Evolutionary conservation across 2,888 invertebrate genomes (phyloP), one percentile per base, ranked within the genome.

Genomic region (Matsumyia berberina): DNA sequence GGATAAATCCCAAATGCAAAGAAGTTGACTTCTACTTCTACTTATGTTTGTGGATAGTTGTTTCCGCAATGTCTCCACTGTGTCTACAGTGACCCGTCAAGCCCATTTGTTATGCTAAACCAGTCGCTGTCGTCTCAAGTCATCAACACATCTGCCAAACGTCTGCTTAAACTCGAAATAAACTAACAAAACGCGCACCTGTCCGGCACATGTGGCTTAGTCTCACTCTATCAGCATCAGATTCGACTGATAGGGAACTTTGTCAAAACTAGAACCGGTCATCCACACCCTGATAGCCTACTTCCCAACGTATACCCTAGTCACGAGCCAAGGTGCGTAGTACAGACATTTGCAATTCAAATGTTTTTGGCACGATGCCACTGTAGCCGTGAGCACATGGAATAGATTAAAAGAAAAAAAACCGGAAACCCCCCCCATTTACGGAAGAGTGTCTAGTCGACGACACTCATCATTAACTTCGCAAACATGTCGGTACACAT

Each of bases 371-470:
- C 15, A 7, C 15, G 42, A 15, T 42, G 42, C 42, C 42, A 42
- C 2, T 6, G 8, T 42, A 7, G 15, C 15, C 42, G 15, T 2
- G 15, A 42, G 15, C 7, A 15, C n/a, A 6, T 15, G 15, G 8
- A n/a, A 7, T 8, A 15, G 15, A 42, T 15, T 7, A 42, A 37
- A 37, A 1, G 7, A n/a, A 24, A 37, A 37, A 44, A 46, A 46
- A 19, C 46, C 19, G 9, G 46, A 19, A 46, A 46, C 4, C 11
- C 17, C 0, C 17, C 44, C 19, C 19, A 19, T 19, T 9, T n/a
- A n/a, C 17, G 44, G 44, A 44, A 42, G 42, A 42, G 15, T 5
- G 44, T 44, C 44, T 44, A 44, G 44, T 19, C 44, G 9, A 8
- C 19, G 8, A 3, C 9, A 24, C 24, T 24, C 24, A 24, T 44